These are phyloP conservation scores for Phortica variegata DNA, from an alignment of 1,140 invertebrate species.

Conservation along the genomic window DNA sequence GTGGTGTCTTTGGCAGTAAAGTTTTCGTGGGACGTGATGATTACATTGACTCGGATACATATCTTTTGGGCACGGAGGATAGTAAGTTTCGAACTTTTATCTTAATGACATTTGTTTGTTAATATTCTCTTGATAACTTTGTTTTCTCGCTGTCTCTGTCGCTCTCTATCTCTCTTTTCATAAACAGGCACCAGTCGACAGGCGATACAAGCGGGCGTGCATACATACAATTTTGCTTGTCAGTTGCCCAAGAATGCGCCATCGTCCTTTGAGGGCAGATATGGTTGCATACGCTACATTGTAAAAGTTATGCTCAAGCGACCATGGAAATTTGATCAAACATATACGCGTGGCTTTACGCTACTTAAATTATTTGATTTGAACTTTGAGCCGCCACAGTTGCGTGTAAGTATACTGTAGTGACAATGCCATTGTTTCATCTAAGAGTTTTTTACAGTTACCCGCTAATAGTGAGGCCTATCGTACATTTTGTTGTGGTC, in stretches of 20 bases:
- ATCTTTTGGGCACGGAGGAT: slow-evolving; percentile 44
- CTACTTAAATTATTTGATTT: slow-evolving; percentile 72
- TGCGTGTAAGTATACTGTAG: slow-evolving; percentile 26
- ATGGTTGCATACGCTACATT: slow-evolving; percentile 70
- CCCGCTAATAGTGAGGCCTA: slow-evolving; percentile 41
- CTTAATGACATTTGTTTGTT: too few species aligned
- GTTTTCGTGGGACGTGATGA: slow-evolving; percentile 41
- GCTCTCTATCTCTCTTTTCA: slow-evolving; percentile 32
- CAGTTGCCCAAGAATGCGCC: slow-evolving; percentile 63
- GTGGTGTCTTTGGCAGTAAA: slow-evolving; percentile 19
- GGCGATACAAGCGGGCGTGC: slow-evolving; percentile 60
- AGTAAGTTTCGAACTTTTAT: slow-evolving; percentile 29
- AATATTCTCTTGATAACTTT: too few species aligned
- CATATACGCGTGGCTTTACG: slow-evolving; percentile 70
- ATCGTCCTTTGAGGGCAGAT: slow-evolving; percentile 72
- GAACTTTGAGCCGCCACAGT: slow-evolving; percentile 61
- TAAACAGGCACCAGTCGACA: slow-evolving; percentile 43
- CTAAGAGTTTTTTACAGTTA: slow-evolving; percentile 12
- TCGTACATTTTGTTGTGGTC: slow-evolving; percentile 47
- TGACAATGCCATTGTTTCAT: not conserved
- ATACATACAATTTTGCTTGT: slow-evolving; percentile 63
- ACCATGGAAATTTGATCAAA: slow-evolving; percentile 75
- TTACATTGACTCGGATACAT: slow-evolving; percentile 41
- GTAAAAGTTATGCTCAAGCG: slow-evolving; percentile 68
- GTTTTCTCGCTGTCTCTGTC: too few species aligned